A percentile compares a stretch with the other conserved stretches of the same genome.
Conservation (phyloP, 2,797 vertebrate species). For the Mormyrus proboscirostris region DNA sequence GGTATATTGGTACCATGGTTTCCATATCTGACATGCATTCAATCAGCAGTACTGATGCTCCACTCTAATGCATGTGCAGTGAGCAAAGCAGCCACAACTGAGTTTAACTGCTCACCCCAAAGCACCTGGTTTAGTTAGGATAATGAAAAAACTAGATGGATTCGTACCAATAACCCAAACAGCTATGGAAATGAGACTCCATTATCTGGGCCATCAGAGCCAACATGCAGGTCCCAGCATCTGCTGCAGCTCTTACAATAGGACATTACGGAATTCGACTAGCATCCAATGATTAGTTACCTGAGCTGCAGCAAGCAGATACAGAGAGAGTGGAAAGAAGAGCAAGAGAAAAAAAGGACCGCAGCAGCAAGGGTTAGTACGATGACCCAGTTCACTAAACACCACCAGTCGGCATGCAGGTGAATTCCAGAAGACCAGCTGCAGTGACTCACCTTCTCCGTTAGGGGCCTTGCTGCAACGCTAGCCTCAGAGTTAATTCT, state of each 20-base stretch:
- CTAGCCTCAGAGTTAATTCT: neutral
- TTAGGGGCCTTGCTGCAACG: constrained; percentile 2
- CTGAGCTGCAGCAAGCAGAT: neutral
- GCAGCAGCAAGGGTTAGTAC: neutral
- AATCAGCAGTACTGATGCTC: neutral
- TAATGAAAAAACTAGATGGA: neutral
- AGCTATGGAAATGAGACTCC: neutral
- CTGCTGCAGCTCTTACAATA: neutral
- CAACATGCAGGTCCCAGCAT: neutral
- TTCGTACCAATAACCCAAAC: neutral
- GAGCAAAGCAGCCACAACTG: neutral
- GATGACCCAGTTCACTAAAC: neutral
- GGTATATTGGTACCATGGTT: neutral
- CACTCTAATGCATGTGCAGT: neutral
- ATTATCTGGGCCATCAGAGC: neutral
- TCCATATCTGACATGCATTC: neutral
- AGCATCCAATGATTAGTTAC: neutral
- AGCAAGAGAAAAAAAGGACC: neutral
- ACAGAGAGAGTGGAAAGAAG: neutral
- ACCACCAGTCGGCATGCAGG: constrained; percentile 20
- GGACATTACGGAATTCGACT: neutral
- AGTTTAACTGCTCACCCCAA: neutral
- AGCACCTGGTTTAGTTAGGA: neutral
- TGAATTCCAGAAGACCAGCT: neutral
- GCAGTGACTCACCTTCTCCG: constrained; percentile 23